Conservation (phyloP, 2,113 vertebrate species). For the Daubentonia madagascariensis region DNA sequence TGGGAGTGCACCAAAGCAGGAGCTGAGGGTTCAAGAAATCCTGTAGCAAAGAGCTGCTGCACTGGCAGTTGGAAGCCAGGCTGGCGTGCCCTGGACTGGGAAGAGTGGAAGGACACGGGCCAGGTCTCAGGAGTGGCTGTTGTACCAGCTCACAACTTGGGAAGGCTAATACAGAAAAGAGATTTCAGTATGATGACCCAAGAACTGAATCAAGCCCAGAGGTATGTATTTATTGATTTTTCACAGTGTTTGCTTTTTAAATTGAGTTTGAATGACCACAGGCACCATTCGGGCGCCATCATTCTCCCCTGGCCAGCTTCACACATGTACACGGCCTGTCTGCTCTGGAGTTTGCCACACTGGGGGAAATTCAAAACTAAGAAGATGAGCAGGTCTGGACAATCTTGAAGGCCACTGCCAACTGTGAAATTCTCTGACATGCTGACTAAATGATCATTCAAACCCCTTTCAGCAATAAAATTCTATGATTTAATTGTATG, state of each 20-base stretch:
- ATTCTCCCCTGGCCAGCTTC: not conserved
- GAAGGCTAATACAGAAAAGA: not conserved
- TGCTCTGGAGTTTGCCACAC: not conserved
- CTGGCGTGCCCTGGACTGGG: not conserved
- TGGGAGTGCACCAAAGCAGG: not conserved
- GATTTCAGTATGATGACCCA: not conserved
- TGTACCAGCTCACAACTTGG: not conserved
- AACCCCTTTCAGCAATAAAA: not conserved
- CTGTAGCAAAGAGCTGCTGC: not conserved
- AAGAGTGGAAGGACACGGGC: not conserved
- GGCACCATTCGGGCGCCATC: not conserved
- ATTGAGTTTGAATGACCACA: not conserved
- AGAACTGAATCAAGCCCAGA: not conserved
- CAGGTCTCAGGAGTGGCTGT: not conserved
- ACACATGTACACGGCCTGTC: not conserved
- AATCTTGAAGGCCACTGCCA: not conserved
- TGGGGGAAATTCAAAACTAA: constrained; percentile 23
- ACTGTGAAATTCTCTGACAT: not conserved
- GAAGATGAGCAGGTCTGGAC: not conserved
- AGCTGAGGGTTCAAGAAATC: not conserved
- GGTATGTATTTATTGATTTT: not conserved
- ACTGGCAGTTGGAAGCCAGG: not conserved
- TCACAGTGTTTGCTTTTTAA: not conserved
- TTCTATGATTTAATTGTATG: not conserved
- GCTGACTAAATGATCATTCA: not conserved